Percentiles rank a stretch among this genome's conserved stretches.
Evolutionary conservation across 2,888 invertebrate species (phyloP).

Genomic region (Volucella inanis): DNA sequence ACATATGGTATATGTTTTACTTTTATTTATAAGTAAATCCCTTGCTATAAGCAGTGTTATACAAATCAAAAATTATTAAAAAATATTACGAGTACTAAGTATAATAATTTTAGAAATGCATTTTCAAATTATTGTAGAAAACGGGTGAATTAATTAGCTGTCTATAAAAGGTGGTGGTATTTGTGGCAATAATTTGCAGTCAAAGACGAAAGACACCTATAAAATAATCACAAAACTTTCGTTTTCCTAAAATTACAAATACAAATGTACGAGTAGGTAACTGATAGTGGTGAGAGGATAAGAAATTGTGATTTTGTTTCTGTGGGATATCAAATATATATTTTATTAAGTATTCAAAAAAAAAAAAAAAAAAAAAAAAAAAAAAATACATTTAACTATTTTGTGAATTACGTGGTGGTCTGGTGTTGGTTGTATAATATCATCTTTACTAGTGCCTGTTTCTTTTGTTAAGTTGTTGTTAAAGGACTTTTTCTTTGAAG

Average conservation of each 20-base stretch:
- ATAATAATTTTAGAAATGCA: slow-evolving; percentile 25
- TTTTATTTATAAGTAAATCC: not conserved
- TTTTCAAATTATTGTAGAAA: slow-evolving; percentile 34
- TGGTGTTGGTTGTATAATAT: slow-evolving; percentile 68
- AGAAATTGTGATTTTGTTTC: slow-evolving; percentile 59
- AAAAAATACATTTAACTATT: slow-evolving; percentile 48
- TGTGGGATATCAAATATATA: slow-evolving; percentile 41
- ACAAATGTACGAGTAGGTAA: not conserved
- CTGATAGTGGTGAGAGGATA: slow-evolving; percentile 44
- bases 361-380: slow-evolving; percentile 11
- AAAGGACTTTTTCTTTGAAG: slow-evolving; percentile 51
- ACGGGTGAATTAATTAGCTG: slow-evolving; percentile 28
- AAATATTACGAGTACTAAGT: not conserved
- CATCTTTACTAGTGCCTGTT: slow-evolving; percentile 68
- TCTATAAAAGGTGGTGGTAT: slow-evolving; percentile 59
- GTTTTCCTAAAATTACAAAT: not conserved
- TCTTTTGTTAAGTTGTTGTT: slow-evolving; percentile 51
- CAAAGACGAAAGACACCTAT: slow-evolving; percentile 61
- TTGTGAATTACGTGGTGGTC: slow-evolving; percentile 65
- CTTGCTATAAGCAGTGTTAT: slow-evolving; percentile 61
- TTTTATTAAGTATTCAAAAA: not conserved
- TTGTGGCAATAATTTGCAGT: slow-evolving; percentile 63
- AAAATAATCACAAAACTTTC: slow-evolving; percentile 53
- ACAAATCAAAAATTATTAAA: slow-evolving; percentile 28
- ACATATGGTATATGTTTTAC: not conserved